Conservation (phyloP, 2,888 invertebrate genomes). For the Auanema sp. region DNA sequence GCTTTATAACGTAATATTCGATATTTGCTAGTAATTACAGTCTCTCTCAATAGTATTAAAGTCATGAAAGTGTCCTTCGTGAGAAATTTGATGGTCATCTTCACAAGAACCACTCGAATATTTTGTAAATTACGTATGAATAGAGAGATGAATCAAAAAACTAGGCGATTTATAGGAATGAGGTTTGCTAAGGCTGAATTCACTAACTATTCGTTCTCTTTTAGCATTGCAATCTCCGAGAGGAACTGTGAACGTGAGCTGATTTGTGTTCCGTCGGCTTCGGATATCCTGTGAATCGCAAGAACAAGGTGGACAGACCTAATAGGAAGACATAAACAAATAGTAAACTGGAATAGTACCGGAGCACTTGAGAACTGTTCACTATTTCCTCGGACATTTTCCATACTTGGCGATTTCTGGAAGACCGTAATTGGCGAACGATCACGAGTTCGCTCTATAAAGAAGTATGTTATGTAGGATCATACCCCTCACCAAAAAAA, state of each 20-base stretch:
- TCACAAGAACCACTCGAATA: background rate
- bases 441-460: too few relatives aligned
- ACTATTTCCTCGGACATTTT: too few relatives aligned
- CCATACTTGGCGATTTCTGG: too few relatives aligned
- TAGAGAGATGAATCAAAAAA: background rate
- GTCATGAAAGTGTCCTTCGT: too few relatives aligned
- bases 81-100: background rate
- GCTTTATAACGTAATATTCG: too few relatives aligned
- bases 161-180: background rate
- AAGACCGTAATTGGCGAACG: too few relatives aligned
- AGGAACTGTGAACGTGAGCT: constrained; percentile 50
- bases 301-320: constrained; percentile 27
- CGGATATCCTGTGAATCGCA: constrained; percentile 25
- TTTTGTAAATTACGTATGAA: background rate
- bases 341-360: background rate
- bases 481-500: too few relatives aligned
- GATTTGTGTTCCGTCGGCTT: constrained; percentile 33
- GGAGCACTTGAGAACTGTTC: background rate
- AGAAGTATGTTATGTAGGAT: too few relatives aligned
- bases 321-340: background rate
- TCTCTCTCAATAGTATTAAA: too few relatives aligned
- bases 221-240: constrained; percentile 58
- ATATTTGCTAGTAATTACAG: too few relatives aligned
- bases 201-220: constrained; percentile 55
- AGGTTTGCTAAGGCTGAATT: background rate